Evolutionary conservation across 2,888 invertebrate species (phyloP), one percentile per base, ranked within the genome.

Genomic region (Linnaemya vulpina): DNA sequence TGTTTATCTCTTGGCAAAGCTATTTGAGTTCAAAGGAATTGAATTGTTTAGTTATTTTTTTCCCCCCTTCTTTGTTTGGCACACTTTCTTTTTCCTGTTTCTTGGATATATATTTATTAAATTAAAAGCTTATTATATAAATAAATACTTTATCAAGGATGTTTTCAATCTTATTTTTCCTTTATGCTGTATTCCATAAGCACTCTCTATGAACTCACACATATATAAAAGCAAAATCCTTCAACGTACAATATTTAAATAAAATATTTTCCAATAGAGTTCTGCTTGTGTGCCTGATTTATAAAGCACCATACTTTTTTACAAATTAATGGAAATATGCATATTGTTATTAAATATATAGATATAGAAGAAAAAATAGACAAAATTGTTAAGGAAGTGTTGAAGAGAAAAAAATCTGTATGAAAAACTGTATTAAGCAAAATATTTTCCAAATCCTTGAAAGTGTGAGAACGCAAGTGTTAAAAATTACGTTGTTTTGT

Each of bases 401-500:
- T 25, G 17, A 20, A 49, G 13, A 11, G 8, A 38, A 20, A 53
- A n/a, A 20, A 38, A 40, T 9, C 9, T 5, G 5, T 63, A 63
- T 22, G 0, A n/a, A 53, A 22, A 55, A 40, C n/a, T 38, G 38
- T 4, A 11, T 20, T 25, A 15, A 10, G 4, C 20, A 67, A 55
- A 55, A 51, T 43, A 35, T 3, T 30, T 2, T 13, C 30, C 11
- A 9, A 49, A 51, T 60, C 40, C 40, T 75, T 60, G 22, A 65
- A 46, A 46, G 63, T 46, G 43, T 46, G 40, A 63, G 22, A 67
- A 53, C 75, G 49, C 80, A 80, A 73, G 80, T 80, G 84, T 68
- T 76, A 68, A 80, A 74, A 68, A 80, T 74, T 80, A 74, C 74
- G 30, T 74, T 67, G 67, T 67, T 74, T 81, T 80, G 60, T 30